Base-by-base conservation (phyloP, 2,113 vertebrate genomes). In the Orthonyx spaldingii region DNA sequence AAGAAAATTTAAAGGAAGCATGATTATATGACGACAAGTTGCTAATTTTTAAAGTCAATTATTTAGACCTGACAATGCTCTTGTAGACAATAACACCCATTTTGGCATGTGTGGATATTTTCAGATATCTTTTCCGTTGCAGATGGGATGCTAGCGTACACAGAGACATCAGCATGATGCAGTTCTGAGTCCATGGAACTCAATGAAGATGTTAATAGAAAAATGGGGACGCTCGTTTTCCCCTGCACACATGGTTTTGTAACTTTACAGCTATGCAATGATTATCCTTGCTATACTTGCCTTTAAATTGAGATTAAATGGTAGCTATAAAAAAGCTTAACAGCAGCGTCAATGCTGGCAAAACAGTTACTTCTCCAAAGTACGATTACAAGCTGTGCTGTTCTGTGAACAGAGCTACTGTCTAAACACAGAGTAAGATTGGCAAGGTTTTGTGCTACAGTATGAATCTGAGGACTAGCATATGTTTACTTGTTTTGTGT, bases 191-290 rank as follows among this genome's bases (percentile, higher is more conserved):
- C 27, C 13, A 4, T 32, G 52, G 32, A 75, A 50, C 17, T 52
- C 61, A 65, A 14, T n/a, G 28, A 83, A 61, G 23, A 22, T 41
- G 21, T 46, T 59, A 41, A 28, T 32, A 41, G 24, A 65, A 74
- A 47, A 59, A 64, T 16, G 5, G 6, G 9, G 32, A 42, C 11
- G 5, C 8, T 2, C 0, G 0, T 75, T 86, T 83, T 8, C 26
- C 19, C 12, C 24, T 69, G 13, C 5, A 52, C 19, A 55, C 26
- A 3, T 32, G n/a, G 32, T 52, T 89, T 79, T 22, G 5, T 80
- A 66, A 44, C 23, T 63, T 92, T 52, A 56, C 52, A 83, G 19
- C 33, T 66, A 22, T 79, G 33, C 39, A 41, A 6, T 70, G 17
- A 11, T 42, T 83, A 46, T 70, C 32, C 30, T 61, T 87, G 30